Conservation (phyloP, 1,140 invertebrate genomes). For the Lerema accius region DNA sequence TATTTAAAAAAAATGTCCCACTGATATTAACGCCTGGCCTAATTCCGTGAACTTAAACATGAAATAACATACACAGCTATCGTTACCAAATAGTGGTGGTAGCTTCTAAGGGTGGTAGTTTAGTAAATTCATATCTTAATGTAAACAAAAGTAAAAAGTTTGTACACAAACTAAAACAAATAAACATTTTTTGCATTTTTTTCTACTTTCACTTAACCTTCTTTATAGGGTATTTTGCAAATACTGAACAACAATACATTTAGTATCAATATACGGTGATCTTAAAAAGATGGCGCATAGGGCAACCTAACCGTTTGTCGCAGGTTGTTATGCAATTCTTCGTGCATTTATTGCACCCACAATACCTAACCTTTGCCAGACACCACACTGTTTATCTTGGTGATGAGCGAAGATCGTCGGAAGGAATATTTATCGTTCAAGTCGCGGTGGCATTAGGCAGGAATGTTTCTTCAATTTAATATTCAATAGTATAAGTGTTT, state of each 20-base stretch:
- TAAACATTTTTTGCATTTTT: no score
- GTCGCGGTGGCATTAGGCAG: slow-evolving; percentile 15
- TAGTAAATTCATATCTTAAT: no score
- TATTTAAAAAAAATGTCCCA: no score
- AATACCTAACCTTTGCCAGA: slow-evolving; percentile 68
- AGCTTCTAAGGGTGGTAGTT: no score
- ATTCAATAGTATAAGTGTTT: slow-evolving; percentile 16
- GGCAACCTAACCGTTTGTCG: slow-evolving; percentile 56
- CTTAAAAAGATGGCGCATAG: slow-evolving; percentile 52
- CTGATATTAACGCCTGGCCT: no score
- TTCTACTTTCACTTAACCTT: neutral
- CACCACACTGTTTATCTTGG: slow-evolving; percentile 56
- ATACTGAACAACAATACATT: slow-evolving; percentile 2
- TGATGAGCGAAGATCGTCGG: slow-evolving; percentile 36
- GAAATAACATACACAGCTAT: no score
- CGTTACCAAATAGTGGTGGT: no score
- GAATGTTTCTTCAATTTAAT: slow-evolving; percentile 26
- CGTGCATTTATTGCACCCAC: slow-evolving; percentile 67
- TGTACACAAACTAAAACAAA: no score
- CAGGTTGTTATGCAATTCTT: slow-evolving; percentile 58
- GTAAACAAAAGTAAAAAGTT: no score
- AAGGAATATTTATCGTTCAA: slow-evolving; percentile 26
- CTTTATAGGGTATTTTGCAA: neutral
- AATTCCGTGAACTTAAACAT: no score
- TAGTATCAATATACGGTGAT: slow-evolving; percentile 8